phyloP scores from a whole-genome alignment of 30 jellyfish, hydroid and myxozoan genomes.

The Aurelia aurita complex sp. Pacific region DNA sequence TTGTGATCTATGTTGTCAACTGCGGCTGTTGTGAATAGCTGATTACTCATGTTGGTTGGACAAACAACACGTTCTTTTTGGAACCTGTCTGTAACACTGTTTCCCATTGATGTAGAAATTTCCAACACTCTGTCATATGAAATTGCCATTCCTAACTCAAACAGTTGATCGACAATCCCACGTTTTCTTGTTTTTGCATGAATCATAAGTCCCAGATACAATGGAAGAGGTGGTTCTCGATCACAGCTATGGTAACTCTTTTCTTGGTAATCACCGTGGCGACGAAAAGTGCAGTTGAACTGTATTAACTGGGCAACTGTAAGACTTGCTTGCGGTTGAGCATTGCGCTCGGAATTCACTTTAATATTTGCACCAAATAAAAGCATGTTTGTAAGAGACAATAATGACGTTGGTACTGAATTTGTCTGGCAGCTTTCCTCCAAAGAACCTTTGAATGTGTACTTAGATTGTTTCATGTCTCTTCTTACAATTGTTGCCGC shows the following conservation, averaged over 20 bases:
- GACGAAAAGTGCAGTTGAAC: neutral
- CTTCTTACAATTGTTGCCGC: constrained; percentile 18
- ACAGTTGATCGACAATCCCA: neutral
- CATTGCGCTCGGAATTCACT: neutral
- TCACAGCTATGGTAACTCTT: neutral
- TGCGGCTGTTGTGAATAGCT: constrained; percentile 37
- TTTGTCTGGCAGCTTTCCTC: neutral
- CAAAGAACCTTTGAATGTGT: neutral
- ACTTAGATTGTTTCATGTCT: neutral
- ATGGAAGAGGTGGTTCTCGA: too few species aligned
- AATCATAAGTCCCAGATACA: constrained; percentile 30
- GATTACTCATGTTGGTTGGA: constrained; percentile 5
- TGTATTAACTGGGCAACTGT: neutral
- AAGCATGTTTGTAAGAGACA: constrained; percentile 4
- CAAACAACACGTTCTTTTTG: constrained; percentile 7
- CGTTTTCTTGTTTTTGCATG: constrained; percentile 37
- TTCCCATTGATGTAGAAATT: constrained; percentile 12
- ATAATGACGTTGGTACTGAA: neutral
- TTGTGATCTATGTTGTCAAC: constrained; percentile 43
- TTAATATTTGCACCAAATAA: neutral
- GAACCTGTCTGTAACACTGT: neutral
- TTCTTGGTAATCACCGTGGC: neutral
- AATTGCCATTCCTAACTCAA: constrained; percentile 17
- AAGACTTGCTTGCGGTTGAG: constrained; percentile 5
- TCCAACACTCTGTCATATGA: constrained; percentile 34